Base-by-base conservation (phyloP, 2,888 invertebrate species). In the Abrostola tripartita region DNA sequence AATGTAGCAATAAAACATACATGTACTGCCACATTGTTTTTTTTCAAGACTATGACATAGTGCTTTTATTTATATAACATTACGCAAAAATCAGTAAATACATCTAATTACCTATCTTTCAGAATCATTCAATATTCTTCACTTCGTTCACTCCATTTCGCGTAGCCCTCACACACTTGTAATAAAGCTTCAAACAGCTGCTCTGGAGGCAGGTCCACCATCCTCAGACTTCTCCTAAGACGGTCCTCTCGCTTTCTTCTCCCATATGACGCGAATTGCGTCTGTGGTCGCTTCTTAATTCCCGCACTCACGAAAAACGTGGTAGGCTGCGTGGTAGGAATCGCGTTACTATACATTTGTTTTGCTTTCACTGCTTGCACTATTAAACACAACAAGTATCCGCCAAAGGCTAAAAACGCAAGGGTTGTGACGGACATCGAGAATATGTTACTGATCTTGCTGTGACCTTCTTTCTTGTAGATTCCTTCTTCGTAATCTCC, bases 381-480 rank as follows among this genome's bases (percentile, higher is more conserved):
- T 57, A 98, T 96, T 52, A 98, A 91, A 79, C 97, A 97, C 1
- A 98, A 86, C 24, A 98, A 90, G 84, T 98, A 98, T 0, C 98
- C 98, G 0, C 97, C 98, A 81, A 98, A 98, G 0, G 98, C 98
- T 7, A 98, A 89, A 89, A 98, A 98, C 0, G 98, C 96, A 58
- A 98, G 89, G 0, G 97, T 96, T 0, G 98, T 97, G 9, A 98
- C 95, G 0, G 97, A 96, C 75, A 97, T 94, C 70, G 97, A 97
- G 82, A 98, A 98, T 56, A 98, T 95, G 52, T 96, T 96, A 74
- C 96, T 96, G 54, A 97, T 93, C 85, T 97, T 97, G 5, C 95
- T 95, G 37, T 95, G 94, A 50, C 94, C 85, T 6, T 91, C 90
- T 72, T 94, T 95, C 81, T 95, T 92, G 81, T 88, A 82, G 0